phyloP scores from a whole-genome alignment of 2,797 vertebrate species.

The Taenioides sp. region DNA sequence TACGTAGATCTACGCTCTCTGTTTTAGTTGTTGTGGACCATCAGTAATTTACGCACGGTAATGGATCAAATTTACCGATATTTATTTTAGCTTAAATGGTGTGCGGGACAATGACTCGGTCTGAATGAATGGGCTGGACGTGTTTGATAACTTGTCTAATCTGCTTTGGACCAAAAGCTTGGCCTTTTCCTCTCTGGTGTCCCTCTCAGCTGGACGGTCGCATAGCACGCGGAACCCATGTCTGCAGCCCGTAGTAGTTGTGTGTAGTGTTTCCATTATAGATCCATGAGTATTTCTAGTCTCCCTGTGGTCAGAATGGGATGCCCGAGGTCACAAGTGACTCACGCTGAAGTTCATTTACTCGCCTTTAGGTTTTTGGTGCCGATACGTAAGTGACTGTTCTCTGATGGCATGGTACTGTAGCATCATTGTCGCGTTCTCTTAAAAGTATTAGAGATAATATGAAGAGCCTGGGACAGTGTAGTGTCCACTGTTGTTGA shows the following conservation, averaged over 20 bases:
- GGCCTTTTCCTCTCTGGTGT: conserved; percentile 10
- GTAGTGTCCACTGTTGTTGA: conserved; percentile 8
- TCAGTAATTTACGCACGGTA: background rate
- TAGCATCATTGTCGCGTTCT: background rate
- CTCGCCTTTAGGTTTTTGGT: background rate
- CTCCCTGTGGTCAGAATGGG: conserved; percentile 28
- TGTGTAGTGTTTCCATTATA: background rate
- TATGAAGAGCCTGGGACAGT: background rate
- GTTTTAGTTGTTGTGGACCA: background rate
- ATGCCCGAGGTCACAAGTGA: conserved; percentile 20
- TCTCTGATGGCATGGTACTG: background rate
- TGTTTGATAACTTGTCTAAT: conserved; percentile 30
- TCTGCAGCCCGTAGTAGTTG: conserved; percentile 1
- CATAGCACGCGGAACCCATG: conserved; percentile 26
- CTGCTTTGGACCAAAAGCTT: conserved; percentile 18
- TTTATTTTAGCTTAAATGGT: background rate
- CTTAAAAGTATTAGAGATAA: background rate
- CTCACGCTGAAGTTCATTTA: conserved; percentile 9
- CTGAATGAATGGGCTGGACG: background rate
- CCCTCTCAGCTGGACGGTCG: conserved; percentile 38
- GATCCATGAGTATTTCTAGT: background rate
- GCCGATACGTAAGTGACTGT: background rate
- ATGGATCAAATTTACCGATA: background rate
- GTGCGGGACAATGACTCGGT: background rate
- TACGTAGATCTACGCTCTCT: background rate